These are phyloP conservation scores for Numenius arquata DNA, from an alignment of 2,113 vertebrate genomes.

Conservation along the genomic window DNA sequence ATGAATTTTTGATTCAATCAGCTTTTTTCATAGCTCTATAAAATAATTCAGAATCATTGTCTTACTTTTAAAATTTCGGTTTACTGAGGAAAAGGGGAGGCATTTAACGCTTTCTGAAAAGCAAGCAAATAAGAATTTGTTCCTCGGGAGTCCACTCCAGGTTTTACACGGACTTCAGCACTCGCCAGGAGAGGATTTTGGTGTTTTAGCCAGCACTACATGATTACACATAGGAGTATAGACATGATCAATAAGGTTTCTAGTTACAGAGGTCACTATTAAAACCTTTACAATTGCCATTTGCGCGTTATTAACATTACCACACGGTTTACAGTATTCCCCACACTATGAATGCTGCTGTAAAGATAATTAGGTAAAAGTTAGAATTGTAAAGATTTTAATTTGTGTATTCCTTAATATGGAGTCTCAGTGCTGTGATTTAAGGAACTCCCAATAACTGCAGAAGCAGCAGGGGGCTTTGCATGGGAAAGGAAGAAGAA, in stretches of 20 bases:
- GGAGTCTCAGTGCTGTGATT: not conserved
- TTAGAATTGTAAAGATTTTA: not conserved
- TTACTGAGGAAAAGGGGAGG: not conserved
- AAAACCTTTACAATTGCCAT: conserved; percentile 31
- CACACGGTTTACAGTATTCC: not conserved
- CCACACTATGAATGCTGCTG: not conserved
- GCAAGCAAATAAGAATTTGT: not conserved
- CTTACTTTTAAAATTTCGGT: not conserved
- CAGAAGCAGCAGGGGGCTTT: not conserved
- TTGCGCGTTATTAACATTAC: conserved; percentile 2
- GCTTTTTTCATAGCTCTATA: not conserved
- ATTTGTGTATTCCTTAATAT: not conserved
- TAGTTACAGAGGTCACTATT: not conserved
- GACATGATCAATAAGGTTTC: not conserved
- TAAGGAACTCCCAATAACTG: not conserved
- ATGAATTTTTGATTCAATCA: not conserved
- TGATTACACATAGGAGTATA: not conserved
- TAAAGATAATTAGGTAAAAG: conserved; percentile 12
- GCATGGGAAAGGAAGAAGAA: not conserved
- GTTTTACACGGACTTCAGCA: not conserved
- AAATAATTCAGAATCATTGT: not conserved
- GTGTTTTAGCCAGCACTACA: not conserved
- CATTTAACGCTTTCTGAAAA: not conserved
- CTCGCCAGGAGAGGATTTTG: not conserved
- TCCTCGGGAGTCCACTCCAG: not conserved